Evolutionary conservation across 2,888 invertebrate species (phyloP), one percentile per base, ranked within the genome.

Genomic region (Dryomyza anilis): DNA sequence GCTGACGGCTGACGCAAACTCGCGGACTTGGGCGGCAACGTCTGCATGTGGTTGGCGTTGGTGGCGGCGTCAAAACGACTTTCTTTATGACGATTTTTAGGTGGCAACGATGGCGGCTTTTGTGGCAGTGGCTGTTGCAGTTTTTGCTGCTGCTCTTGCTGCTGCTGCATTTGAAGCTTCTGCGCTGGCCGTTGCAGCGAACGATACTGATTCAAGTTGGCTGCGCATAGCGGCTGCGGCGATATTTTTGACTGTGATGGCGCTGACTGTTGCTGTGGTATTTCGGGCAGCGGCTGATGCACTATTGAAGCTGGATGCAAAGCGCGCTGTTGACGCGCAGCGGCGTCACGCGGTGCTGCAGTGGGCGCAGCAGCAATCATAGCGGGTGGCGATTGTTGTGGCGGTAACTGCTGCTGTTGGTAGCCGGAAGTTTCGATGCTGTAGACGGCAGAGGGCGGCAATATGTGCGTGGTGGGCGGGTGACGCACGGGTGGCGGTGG

Each of bases 121-220:
- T 75, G 66, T 19, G 23, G 65, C 39, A 62, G 66, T 52, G 67
- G 67, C 50, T 70, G 61, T 30, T 64, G 65, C n/a, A n/a, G n/a
- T n/a, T n/a, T n/a, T 25, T 71, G 70, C 45, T 68, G 70, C 8
- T 65, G 66, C 59, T 71, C 70, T 16, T 70, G 69, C 16, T 68
- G 55, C 45, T 69, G 68, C n/a, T 72, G 69, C 23, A 77, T 67
- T 67, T 81, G 77, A 62, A 81, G 45, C 68, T 81, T 80, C 52
- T 78, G 75, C 2, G 76, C 69, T 33, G 88, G 88, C 0, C 87
- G 83, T 73, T 87, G 87, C 53, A 88, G 78, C 25, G 88, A 87
- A 50, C 88, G 84, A 76, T 88, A 88, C 71, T 88, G 87, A 36
- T 83, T 81, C 6, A 87, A 77, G 59, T 87, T 83, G 48, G 84